Conservation (phyloP, 2,888 invertebrate species). For the Crematogaster levior region DNA sequence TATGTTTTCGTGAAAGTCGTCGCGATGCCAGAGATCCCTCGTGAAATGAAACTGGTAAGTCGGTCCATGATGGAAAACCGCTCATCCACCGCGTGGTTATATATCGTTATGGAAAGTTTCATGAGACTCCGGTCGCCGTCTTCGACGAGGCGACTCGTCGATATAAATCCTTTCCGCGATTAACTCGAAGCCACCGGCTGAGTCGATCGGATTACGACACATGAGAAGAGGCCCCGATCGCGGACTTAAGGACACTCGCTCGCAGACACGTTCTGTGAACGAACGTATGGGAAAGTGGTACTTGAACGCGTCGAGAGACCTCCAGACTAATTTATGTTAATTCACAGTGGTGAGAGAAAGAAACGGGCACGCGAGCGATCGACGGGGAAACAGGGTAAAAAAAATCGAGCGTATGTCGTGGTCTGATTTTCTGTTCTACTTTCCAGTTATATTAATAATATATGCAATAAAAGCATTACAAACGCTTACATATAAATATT, state of each 20-base stretch:
- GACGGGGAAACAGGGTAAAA: conserved; percentile 19
- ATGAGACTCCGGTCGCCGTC: neutral
- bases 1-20: conserved; percentile 58
- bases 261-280: conserved; percentile 16
- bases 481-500: neutral
- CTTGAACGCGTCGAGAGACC: conserved; percentile 56
- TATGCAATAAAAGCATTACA: neutral
- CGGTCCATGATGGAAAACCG: conserved; percentile 57
- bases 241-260: conserved; percentile 48
- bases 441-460: neutral
- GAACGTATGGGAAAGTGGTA: conserved; percentile 67
- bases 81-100: neutral
- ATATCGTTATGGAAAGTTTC: conserved; percentile 62
- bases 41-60: conserved; percentile 2
- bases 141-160: neutral
- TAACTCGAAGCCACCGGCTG: conserved; percentile 15
- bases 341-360: conserved; percentile 45
- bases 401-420: neutral
- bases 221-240: conserved; percentile 1
- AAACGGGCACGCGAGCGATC: conserved; percentile 48
- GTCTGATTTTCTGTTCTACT: neutral
- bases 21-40: conserved; percentile 41
- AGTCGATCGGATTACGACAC: conserved; percentile 8
- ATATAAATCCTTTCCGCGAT: conserved; percentile 33
- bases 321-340: conserved; percentile 70